Evolutionary conservation across 2,888 invertebrate species (phyloP).

Genomic region (Gryllus longicercus): DNA sequence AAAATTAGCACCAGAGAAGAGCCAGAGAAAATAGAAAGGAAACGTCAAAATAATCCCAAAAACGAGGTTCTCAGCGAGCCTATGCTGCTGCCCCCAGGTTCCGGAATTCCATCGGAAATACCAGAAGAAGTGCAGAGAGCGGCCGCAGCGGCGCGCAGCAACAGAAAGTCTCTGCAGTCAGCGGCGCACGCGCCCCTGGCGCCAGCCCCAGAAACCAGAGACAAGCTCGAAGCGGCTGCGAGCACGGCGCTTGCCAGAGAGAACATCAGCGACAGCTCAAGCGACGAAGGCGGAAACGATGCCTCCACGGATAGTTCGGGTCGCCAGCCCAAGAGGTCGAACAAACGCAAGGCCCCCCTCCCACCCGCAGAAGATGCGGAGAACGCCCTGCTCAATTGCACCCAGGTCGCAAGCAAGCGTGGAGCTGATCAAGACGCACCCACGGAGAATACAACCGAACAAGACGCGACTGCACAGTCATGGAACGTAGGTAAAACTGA

Average conservation of each 20-base stretch:
- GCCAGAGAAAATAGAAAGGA: constrained; percentile 30
- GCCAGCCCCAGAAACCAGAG: constrained; percentile 38
- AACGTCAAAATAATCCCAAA: constrained; percentile 31
- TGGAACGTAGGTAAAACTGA: not conserved
- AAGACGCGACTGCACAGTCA: not conserved
- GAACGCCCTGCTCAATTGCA: not conserved
- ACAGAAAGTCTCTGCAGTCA: constrained; percentile 55
- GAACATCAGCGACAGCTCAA: constrained; percentile 42
- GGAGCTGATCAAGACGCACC: not conserved
- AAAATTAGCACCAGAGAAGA: constrained; percentile 29
- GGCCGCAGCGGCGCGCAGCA: constrained; percentile 64
- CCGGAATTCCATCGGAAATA: constrained; percentile 61
- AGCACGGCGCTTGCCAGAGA: constrained; percentile 30
- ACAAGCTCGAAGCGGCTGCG: constrained; percentile 34
- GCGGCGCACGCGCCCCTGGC: not conserved
- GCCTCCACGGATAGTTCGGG: constrained; percentile 42
- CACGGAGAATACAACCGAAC: not conserved
- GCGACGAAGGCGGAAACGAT: constrained; percentile 31
- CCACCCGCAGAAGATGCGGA: constrained; percentile 49
- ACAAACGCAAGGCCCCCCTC: constrained; percentile 68
- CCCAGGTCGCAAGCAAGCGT: not conserved
- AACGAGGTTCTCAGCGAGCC: constrained; percentile 18
- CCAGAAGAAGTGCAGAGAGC: constrained; percentile 70
- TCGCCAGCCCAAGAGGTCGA: constrained; percentile 57
- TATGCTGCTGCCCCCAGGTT: constrained; percentile 12